A percentile compares a stretch with the other conserved stretches of the same genome.
Evolutionary conservation across 1,140 invertebrate species (phyloP).

Genomic region (Magallana ariakensis): DNA sequence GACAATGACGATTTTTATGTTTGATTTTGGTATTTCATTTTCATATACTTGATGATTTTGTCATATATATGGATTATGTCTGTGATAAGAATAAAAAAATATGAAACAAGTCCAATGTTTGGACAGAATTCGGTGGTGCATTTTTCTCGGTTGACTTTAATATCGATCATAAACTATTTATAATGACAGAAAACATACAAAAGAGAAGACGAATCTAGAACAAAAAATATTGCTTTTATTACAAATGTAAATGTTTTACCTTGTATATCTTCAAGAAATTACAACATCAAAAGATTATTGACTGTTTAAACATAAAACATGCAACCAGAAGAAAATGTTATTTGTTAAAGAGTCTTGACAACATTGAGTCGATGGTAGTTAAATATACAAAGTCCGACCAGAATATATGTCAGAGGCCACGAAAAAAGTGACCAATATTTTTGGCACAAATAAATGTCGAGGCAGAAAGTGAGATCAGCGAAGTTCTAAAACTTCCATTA

Average conservation of each 20-base stretch:
- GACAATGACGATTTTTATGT: too few relatives aligned
- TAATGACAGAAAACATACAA: too few relatives aligned
- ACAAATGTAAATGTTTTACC: too few relatives aligned
- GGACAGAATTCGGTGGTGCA: too few relatives aligned
- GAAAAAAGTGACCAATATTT: not conserved
- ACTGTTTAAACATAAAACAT: not conserved
- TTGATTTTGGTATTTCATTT: not conserved
- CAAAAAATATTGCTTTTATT: not conserved
- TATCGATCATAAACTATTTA: too few relatives aligned
- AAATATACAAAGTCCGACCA: too few relatives aligned
- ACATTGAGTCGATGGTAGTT: not conserved
- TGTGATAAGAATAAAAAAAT: not conserved
- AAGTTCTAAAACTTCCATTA: constrained; percentile 60
- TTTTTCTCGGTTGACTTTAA: too few relatives aligned
- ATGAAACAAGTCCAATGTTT: too few relatives aligned
- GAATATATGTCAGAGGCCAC: too few relatives aligned
- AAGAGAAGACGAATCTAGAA: not conserved
- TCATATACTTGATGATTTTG: not conserved
- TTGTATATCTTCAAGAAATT: too few relatives aligned
- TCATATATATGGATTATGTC: not conserved
- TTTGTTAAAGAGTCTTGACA: not conserved
- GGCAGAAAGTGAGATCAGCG: not conserved
- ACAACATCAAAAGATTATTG: too few relatives aligned
- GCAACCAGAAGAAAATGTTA: not conserved
- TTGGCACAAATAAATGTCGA: not conserved